Evolutionary conservation across 2,113 vertebrate species (phyloP), one percentile per base, ranked within the genome.

Genomic region (Struthidea cinerea): DNA sequence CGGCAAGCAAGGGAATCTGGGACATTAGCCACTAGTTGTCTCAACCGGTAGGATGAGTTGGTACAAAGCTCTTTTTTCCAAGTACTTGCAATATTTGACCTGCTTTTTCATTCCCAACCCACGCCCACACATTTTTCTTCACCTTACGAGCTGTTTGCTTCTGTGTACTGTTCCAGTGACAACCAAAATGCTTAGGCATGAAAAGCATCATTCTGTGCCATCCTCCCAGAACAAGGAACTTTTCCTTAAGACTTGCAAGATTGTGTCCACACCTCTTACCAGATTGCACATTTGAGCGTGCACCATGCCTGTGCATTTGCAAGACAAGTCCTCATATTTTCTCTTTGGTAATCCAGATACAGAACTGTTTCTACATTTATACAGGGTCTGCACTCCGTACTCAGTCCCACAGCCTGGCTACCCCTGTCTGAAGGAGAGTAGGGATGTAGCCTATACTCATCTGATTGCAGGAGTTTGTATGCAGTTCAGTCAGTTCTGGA

Each of bases 331-430:
- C 37, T 39, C 4, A 0, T 59, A 15, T 78, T 92, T 88, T 83
- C 32, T 59, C 16, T 57, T 68, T n/a, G 39, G 14, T 44, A 64
- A 59, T 60, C 15, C 41, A 63, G 59, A 33, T 13, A 13, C 5
- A 3, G 61, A 88, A 30, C 6, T 5, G 4, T 55, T 89, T 32
- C 35, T 47, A 0, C n/a, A 2, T 2, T 37, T 69, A 41, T 27
- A 0, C 5, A 42, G 21, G 41, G 6, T 67, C 64, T 70, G 52
- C 35, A 8, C 46, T 63, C 28, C 10, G 6, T 0, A 0, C 22
- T 59, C 13, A 4, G 14, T 76, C 27, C 33, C 37, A 46, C 37
- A 46, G 61, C 22, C 53, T 30, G 44, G 60, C 63, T 63, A 1
- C 22, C 12, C 24, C 57, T 46, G 11, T 13, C 74, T 79, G 60